Percentiles rank a stretch among this genome's conserved stretches.
Evolutionary conservation across 2,797 vertebrate species (phyloP).

Genomic region (Clarias pachynema): DNA sequence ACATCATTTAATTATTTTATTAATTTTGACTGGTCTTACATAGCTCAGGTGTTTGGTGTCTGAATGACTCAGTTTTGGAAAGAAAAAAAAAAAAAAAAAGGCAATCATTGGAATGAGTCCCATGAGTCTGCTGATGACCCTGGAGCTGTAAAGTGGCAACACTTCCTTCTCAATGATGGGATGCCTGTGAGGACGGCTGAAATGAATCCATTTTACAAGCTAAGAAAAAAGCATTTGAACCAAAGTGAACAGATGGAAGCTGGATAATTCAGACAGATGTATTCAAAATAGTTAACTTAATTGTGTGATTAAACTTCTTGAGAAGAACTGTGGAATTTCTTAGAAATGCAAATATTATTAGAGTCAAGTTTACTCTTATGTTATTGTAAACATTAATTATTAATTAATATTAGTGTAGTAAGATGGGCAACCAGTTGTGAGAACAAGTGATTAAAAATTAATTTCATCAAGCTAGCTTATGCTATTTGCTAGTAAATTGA

Average conservation of each 20-base stretch:
- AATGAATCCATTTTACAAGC: not conserved
- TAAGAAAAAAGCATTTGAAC: not conserved
- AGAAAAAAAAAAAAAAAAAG: not conserved
- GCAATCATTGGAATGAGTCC: conserved; percentile 4
- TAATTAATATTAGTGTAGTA: not conserved
- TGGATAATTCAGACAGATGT: not conserved
- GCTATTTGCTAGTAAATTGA: not conserved
- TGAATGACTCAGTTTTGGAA: not conserved
- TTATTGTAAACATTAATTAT: not conserved
- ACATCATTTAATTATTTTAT: not conserved
- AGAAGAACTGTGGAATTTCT: too few species aligned
- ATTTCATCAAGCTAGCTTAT: not conserved
- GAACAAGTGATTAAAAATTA: not conserved
- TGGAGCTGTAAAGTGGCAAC: not conserved
- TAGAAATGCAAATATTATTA: not conserved
- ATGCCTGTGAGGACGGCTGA: not conserved
- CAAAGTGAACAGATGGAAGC: not conserved
- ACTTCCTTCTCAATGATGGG: not conserved
- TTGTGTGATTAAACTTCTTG: not conserved
- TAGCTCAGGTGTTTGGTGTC: not conserved
- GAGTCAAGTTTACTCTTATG: not conserved
- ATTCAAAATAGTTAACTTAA: not conserved
- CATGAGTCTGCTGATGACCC: not conserved
- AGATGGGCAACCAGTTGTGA: not conserved
- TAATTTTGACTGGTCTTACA: not conserved